A percentile compares a stretch with the other conserved stretches of the same genome.
These are phyloP conservation scores for Mixornis gularis DNA, from an alignment of 2,113 vertebrate genomes.

Conservation along the genomic window DNA sequence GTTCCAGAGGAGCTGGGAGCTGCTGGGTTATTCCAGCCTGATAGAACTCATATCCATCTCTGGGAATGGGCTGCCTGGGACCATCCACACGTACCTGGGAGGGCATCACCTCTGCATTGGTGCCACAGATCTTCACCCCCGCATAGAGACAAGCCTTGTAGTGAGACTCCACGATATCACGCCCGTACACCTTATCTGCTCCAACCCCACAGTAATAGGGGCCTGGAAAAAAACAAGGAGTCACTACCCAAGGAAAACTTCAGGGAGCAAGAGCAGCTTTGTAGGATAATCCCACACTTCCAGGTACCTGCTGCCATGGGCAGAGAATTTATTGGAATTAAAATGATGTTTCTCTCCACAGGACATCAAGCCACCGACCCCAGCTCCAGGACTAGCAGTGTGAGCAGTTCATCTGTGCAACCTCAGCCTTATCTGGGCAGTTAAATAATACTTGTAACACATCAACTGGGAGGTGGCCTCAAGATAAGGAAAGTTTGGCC, in stretches of 20 bases:
- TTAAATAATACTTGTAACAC: neutral
- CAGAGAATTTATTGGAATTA: neutral
- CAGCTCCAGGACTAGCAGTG: neutral
- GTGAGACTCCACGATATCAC: constrained; percentile 82
- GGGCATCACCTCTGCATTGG: constrained; percentile 81
- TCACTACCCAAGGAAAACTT: neutral
- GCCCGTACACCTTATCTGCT: constrained; percentile 76
- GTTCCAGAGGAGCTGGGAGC: neutral
- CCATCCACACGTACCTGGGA: constrained; percentile 66
- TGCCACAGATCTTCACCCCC: constrained; percentile 75
- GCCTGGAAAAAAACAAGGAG: constrained; percentile 60
- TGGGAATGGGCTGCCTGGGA: neutral
- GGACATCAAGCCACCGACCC: rapidly evolving
- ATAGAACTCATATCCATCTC: rapidly evolving
- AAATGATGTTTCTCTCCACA: neutral
- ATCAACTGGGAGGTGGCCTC: neutral
- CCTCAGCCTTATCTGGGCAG: constrained; percentile 4
- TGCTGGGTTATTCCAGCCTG: neutral
- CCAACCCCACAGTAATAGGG: constrained; percentile 88
- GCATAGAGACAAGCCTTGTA: constrained; percentile 81
- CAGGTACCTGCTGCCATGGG: neutral
- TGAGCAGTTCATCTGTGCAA: neutral
- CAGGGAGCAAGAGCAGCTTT: neutral
- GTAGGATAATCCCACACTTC: neutral
- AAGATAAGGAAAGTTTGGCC: constrained; percentile 10